phyloP scores from a whole-genome alignment of 2,888 invertebrate genomes.

The Anodontia alba region DNA sequence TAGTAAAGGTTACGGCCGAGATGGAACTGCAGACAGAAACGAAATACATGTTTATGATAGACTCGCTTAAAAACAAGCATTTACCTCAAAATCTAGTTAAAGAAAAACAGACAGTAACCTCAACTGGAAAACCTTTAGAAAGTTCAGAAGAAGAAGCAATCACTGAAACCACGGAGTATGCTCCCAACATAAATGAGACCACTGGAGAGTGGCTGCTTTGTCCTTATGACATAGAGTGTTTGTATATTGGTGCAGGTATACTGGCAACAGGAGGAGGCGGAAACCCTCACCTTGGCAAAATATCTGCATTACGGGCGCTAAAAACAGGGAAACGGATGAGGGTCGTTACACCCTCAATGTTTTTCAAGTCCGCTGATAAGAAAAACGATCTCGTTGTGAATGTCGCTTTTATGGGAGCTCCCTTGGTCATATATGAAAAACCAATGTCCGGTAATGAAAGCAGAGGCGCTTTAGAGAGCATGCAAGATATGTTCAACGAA shows the following conservation, averaged over 20 bases:
- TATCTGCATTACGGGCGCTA: conserved; percentile 66
- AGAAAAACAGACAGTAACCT: conserved; percentile 55
- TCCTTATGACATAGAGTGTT: conserved; percentile 80
- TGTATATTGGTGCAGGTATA: conserved; percentile 81
- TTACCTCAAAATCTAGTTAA: neutral
- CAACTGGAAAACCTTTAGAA: conserved; percentile 47
- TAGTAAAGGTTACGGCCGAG: conserved; percentile 78
- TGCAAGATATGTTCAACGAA: conserved; percentile 64
- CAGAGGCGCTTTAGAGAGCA: conserved; percentile 62
- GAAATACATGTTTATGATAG: neutral
- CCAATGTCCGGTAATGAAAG: conserved; percentile 70
- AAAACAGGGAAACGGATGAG: conserved; percentile 73
- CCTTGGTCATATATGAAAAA: conserved; percentile 74
- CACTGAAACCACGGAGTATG: conserved; percentile 23
- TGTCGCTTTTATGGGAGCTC: conserved; percentile 79
- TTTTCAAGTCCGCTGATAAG: conserved; percentile 53
- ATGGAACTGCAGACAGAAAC: conserved; percentile 37
- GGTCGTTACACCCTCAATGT: conserved; percentile 71
- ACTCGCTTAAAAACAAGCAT: neutral
- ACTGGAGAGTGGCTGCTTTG: conserved; percentile 79
- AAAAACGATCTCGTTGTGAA: conserved; percentile 65
- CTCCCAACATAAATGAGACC: conserved; percentile 58
- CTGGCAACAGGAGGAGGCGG: conserved; percentile 83
- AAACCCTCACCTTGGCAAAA: conserved; percentile 75
- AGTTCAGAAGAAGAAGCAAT: conserved; percentile 13